phyloP scores from a whole-genome alignment of 1,140 invertebrate species.

The Oscheius sp. region DNA sequence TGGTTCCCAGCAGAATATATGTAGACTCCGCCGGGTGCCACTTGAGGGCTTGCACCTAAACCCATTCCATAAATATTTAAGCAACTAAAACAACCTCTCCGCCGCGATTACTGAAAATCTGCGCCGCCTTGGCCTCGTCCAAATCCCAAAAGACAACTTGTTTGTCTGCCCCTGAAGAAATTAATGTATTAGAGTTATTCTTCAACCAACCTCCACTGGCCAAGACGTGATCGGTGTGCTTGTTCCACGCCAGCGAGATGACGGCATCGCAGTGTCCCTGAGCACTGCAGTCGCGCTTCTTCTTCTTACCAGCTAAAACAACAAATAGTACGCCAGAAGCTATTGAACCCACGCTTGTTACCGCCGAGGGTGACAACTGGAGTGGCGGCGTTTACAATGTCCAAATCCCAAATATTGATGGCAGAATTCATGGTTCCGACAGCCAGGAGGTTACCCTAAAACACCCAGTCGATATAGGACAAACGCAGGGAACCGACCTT shows the following conservation, averaged over 20 bases:
- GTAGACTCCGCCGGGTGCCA: slow-evolving; percentile 83
- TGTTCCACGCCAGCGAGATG: slow-evolving; percentile 85
- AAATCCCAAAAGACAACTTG: slow-evolving; percentile 90
- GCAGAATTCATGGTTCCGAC: slow-evolving; percentile 84
- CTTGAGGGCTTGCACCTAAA: slow-evolving; percentile 74
- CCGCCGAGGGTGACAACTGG: slow-evolving; percentile 77
- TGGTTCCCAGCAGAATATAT: slow-evolving; percentile 75
- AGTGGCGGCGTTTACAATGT: slow-evolving; percentile 83
- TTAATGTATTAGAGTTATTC: neutral
- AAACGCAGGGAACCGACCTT: neutral
- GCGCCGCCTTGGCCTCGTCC: slow-evolving; percentile 72
- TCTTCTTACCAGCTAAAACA: slow-evolving; percentile 20
- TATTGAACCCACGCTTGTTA: slow-evolving; percentile 6
- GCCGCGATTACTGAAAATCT: slow-evolving; percentile 72
- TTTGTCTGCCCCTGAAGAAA: slow-evolving; percentile 65
- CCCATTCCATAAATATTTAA: slow-evolving; percentile 33
- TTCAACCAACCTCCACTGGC: slow-evolving; percentile 28
- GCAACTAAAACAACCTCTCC: slow-evolving; percentile 69
- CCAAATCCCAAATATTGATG: slow-evolving; percentile 91
- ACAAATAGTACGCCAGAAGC: slow-evolving; percentile 2
- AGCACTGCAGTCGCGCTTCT: slow-evolving; percentile 50
- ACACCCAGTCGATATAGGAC: slow-evolving; percentile 2
- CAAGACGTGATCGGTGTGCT: slow-evolving; percentile 66
- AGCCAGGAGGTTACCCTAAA: slow-evolving; percentile 78
- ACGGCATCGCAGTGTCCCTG: slow-evolving; percentile 84